Evolutionary conservation across 2,888 invertebrate species (phyloP), one percentile per base, ranked within the genome.

Genomic region (Barypeithes pellucidus): DNA sequence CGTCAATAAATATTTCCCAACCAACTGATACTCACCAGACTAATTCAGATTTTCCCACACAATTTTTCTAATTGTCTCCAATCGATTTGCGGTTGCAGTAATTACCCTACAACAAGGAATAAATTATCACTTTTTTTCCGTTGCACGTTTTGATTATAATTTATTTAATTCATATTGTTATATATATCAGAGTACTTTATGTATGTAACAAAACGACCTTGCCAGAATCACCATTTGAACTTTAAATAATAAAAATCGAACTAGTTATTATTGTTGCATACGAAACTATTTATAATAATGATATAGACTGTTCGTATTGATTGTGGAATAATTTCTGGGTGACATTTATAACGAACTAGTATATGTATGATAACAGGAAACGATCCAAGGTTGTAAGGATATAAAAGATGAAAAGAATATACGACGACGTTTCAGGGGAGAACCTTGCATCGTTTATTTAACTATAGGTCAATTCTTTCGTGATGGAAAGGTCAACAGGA

Each of bases 171-270:
- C 68, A 75, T 77, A 75, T 75, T 76, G 72, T 71, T 52, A 63
- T 76, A 70, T 41, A 43, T 66, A 60, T 63, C 60, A 66, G 63
- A 66, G 63, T 50, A 59, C 59, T 33, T 22, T 16, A 66, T 60
- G 50, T 52, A 66, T 43, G 41, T 24, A 61, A 66, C 72, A 5
- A 24, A 65, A 72, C 78, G 79, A 69, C 79, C 79, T 79, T 79
- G 79, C 75, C 66, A 72, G 66, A 67, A 70, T 73, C 75, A 70
- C 67, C 71, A 67, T 74, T 77, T 81, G 81, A 81, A 80, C 80
- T 81, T 81, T 81, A 80, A 70, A 75, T 65, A 60, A 75, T 77
- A 80, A 80, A 81, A 79, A 80, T 79, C 60, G 74, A 80, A 79
- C 81, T 79, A 78, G 79, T 77, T 77, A 75, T 77, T 78, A 77